Evolutionary conservation across 2,797 vertebrate species (phyloP).

Genomic region (Hirundo rustica): DNA sequence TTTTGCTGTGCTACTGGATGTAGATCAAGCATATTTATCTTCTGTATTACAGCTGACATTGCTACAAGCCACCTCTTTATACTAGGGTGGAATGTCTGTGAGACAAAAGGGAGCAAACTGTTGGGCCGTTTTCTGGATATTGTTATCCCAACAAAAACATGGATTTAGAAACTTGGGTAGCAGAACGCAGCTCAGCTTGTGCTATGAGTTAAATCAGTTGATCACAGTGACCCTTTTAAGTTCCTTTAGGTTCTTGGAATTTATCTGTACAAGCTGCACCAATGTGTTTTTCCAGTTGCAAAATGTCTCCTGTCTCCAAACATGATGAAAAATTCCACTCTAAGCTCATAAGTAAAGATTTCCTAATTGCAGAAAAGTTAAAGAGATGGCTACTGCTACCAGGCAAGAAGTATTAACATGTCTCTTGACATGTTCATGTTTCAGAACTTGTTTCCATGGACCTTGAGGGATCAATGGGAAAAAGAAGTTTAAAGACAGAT

Average conservation of each 20-base stretch:
- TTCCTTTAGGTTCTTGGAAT: not conserved
- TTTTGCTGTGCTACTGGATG: not conserved
- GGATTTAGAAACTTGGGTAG: not conserved
- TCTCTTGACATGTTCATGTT: no score
- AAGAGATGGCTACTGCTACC: not conserved
- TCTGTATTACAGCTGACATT: not conserved
- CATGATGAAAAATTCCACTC: not conserved
- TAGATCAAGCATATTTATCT: not conserved
- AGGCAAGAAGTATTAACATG: not conserved
- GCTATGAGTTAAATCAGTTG: not conserved
- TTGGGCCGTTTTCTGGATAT: not conserved
- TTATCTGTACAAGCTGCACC: not conserved
- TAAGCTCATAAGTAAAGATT: not conserved
- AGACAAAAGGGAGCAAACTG: not conserved
- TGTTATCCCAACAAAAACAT: not conserved
- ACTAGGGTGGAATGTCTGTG: not conserved
- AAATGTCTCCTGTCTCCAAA: not conserved
- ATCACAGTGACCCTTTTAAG: not conserved
- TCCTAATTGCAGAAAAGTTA: not conserved
- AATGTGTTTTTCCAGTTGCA: not conserved
- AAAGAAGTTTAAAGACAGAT: not conserved
- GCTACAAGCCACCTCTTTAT: not conserved
- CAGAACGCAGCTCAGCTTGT: not conserved
- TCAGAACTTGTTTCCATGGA: not conserved
- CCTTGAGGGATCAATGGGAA: not conserved